Conservation (phyloP, 2,888 invertebrate genomes). For the Aphrophora alni region DNA sequence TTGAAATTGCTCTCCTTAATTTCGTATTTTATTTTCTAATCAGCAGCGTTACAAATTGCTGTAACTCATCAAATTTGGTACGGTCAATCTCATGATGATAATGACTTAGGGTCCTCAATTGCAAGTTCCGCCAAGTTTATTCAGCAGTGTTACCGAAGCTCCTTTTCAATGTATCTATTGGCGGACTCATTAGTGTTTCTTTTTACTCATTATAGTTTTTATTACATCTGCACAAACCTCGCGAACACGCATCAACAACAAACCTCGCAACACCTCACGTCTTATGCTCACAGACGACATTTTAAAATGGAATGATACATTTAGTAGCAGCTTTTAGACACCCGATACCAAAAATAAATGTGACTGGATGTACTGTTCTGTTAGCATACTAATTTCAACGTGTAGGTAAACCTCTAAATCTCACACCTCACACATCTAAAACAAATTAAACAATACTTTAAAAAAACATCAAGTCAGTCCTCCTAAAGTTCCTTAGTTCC, state of each 20-base stretch:
- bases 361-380: too few species aligned
- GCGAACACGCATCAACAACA: too few species aligned
- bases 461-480: too few species aligned
- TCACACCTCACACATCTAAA: too few species aligned
- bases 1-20: too few species aligned
- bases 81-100: conserved; percentile 16
- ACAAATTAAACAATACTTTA: too few species aligned
- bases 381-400: too few species aligned
- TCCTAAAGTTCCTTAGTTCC: too few species aligned
- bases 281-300: conserved; percentile 1
- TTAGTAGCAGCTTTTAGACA: too few species aligned
- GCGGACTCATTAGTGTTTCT: neutral
- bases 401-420: too few species aligned
- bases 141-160: conserved; percentile 20
- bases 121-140: conserved; percentile 16
- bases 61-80: neutral
- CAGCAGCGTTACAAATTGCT: neutral
- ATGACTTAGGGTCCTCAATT: conserved; percentile 17
- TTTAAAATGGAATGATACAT: neutral
- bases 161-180: conserved; percentile 20
- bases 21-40: too few species aligned
- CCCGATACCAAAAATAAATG: too few species aligned
- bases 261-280: neutral
- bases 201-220: neutral
- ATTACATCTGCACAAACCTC: neutral